A percentile compares a stretch with the other conserved stretches of the same genome.
phyloP scores from a whole-genome alignment of 2,113 vertebrate genomes.

The Trogon melanurus region DNA sequence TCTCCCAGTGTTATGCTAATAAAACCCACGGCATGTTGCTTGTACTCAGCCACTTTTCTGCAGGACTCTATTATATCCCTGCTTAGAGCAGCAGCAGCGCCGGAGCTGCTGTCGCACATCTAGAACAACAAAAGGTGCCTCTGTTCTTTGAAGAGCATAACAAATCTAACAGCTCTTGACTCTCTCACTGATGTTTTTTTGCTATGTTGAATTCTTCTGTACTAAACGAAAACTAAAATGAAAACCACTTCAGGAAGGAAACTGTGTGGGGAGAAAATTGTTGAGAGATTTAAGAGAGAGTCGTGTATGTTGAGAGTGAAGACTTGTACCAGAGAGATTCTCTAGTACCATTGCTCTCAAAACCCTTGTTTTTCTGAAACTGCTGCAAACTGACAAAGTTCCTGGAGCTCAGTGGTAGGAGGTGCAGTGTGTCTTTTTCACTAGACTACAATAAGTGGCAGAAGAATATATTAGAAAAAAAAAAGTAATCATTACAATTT shows the following conservation, averaged over 20 bases:
- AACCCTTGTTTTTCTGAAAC: neutral
- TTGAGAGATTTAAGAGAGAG: neutral
- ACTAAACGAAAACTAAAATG: neutral
- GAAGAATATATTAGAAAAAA: neutral
- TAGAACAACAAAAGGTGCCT: conserved; percentile 17
- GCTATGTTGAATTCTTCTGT: neutral
- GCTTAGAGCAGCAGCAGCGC: neutral
- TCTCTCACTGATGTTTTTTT: neutral
- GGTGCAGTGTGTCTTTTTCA: neutral
- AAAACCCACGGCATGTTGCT: neutral
- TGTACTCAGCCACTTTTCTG: neutral
- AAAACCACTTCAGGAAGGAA: conserved; percentile 48
- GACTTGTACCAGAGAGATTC: neutral
- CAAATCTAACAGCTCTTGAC: neutral
- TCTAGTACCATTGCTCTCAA: neutral
- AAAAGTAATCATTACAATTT: neutral
- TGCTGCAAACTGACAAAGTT: neutral
- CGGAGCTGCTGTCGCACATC: rapidly evolving
- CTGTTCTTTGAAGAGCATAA: conserved; percentile 4
- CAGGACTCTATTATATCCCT: neutral
- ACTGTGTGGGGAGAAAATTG: neutral
- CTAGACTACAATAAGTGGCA: neutral
- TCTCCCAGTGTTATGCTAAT: neutral
- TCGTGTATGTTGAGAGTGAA: rapidly evolving
- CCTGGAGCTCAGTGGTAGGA: neutral